Evolutionary conservation across 1,140 invertebrate species (phyloP), one percentile per base, ranked within the genome.

Genomic region (Procambarus virginalis): DNA sequence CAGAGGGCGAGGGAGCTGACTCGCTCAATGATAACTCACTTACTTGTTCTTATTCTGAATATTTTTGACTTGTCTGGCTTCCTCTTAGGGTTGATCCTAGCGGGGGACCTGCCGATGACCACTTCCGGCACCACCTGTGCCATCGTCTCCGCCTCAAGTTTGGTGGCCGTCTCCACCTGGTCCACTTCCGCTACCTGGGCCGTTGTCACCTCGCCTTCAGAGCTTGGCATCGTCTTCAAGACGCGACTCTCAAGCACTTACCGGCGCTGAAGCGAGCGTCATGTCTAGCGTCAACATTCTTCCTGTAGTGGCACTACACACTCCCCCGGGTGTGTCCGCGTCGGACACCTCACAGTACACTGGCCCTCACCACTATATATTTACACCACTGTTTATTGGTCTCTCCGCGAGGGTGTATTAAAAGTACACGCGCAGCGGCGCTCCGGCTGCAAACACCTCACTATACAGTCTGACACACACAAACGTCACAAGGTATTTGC

Each of bases 11-110:
- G 51, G 51, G 12, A 55, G 12, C 51, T 12, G 8, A 55, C 51
- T 4, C 51, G 2, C 8, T 55, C 51, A 55, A 4, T 5, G 51
- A 55, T 8, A 34, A 34, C 34, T n/a, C 55, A 90, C 89, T 90
- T 90, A 90, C 89, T 90, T 86, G 83, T 90, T 70, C 89, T 48
- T 73, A 90, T 90, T 86, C 89, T 90, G 89, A 90, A 90, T 85
- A 90, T 90, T 85, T 90, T 90, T 45, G 89, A 90, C 49, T 90
- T 90, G 89, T 90, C 89, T 17, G 89, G 89, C 60, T 90, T 90
- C 34, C 89, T 85, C 78, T 90, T 90, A 12, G 89, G 89, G 77
- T 90, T 90, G 89, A 90, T 90, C 60, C 89, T 85, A n/a, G 89
- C 89, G 4, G 89, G 89, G 55, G 89, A 90, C 48, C 83, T 85